A percentile compares a stretch with the other conserved stretches of the same genome.
phyloP scores from a whole-genome alignment of 2,113 vertebrate genomes.

The Pseudorectes ferrugineus region DNA sequence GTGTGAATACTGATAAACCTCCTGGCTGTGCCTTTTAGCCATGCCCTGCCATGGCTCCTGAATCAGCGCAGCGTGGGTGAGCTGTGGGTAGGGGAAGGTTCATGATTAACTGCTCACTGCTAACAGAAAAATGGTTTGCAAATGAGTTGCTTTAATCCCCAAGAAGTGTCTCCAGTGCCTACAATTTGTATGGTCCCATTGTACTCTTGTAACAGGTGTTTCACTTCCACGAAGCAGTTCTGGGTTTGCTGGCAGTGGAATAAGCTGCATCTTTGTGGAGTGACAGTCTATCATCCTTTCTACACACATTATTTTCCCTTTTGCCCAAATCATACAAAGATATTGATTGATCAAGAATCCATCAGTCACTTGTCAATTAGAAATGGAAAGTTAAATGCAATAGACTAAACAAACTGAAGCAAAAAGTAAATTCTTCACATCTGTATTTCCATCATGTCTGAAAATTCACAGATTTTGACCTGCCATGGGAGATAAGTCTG shows the following conservation, averaged over 20 bases:
- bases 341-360: neutral
- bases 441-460: neutral
- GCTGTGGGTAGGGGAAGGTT: neutral
- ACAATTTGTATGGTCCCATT: neutral
- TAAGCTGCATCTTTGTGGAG: neutral
- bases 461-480: neutral
- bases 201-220: slow-evolving; percentile 44
- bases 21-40: neutral
- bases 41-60: neutral
- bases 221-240: neutral
- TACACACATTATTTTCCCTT: neutral
- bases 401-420: neutral
- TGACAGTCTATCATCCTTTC: neutral
- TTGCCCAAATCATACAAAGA: neutral
- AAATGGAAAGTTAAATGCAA: neutral
- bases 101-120: neutral
- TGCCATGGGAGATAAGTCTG: neutral
- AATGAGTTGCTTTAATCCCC: slow-evolving; percentile 9
- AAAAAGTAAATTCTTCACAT: neutral
- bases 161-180: neutral
- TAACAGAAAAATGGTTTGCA: slow-evolving; percentile 30
- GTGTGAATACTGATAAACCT: neutral
- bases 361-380: neutral
- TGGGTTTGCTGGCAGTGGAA: neutral
- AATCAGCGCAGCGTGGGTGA: neutral